A percentile compares a stretch with the other conserved stretches of the same genome.
Evolutionary conservation across 1,140 invertebrate genomes (phyloP).

Genomic region (Anoplophora glabripennis): DNA sequence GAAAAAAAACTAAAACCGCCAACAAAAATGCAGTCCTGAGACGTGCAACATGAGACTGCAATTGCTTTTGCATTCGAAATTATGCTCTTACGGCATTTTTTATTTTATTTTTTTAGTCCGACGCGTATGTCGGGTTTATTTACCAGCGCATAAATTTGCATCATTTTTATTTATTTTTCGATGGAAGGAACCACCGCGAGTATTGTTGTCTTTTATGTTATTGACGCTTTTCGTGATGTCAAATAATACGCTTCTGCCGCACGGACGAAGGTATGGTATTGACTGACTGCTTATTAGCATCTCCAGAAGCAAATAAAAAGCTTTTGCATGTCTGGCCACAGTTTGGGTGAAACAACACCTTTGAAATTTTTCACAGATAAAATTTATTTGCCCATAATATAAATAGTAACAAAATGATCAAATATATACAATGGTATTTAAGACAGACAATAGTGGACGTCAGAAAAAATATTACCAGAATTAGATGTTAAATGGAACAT

Average conservation of each 20-base stretch:
- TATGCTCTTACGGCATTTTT: conserved; percentile 14
- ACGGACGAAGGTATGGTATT: not conserved
- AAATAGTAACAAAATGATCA: too few species aligned
- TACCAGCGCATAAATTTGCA: conserved; percentile 16
- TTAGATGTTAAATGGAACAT: too few species aligned
- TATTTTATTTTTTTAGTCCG: conserved; percentile 8
- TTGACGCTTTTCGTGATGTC: conserved; percentile 10
- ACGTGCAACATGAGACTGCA: conserved; percentile 32
- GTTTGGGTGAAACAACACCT: not conserved
- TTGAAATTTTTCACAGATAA: not conserved
- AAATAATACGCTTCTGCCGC: not conserved
- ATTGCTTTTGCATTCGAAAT: conserved; percentile 26
- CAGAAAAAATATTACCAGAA: too few species aligned
- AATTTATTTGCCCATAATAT: too few species aligned
- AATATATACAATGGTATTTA: too few species aligned
- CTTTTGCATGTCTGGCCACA: conserved; percentile 1
- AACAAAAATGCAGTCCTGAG: conserved; percentile 17
- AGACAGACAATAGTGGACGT: too few species aligned
- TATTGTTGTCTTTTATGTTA: conserved; percentile 12
- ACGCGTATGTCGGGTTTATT: conserved; percentile 12
- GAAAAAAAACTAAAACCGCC: conserved; percentile 19
- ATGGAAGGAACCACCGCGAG: conserved; percentile 6
- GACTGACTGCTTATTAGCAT: conserved; percentile 13
- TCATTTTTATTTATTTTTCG: conserved; percentile 10
- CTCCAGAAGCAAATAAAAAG: conserved; percentile 7